Percentiles rank a stretch among this genome's conserved stretches.
phyloP scores from a whole-genome alignment of 1,140 invertebrate species.

The Macrobrachium nipponense region DNA sequence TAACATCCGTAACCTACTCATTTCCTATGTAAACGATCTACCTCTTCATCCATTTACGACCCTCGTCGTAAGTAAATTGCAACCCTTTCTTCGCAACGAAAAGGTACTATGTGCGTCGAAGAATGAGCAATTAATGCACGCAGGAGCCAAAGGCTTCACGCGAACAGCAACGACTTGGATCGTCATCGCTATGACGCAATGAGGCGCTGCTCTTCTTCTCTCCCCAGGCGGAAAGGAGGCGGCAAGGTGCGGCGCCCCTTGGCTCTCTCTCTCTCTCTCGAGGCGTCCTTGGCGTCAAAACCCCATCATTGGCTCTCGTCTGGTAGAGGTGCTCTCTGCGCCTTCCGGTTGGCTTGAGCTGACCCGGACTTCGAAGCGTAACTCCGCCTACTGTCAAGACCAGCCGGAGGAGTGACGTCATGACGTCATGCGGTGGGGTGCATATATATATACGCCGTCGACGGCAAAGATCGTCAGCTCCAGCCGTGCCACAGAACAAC shows the following conservation, averaged over 20 bases:
- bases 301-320: constrained; percentile 16
- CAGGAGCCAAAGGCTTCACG: no score
- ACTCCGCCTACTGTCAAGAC: background rate
- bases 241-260: background rate
- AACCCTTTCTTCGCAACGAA: no score
- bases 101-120: no score
- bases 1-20: no score
- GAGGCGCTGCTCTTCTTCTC: background rate
- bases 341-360: constrained; percentile 18
- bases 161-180: no score
- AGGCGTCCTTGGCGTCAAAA: constrained; percentile 22
- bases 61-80: no score
- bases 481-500: constrained; percentile 25
- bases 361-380: constrained; percentile 29
- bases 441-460: constrained; percentile 9
- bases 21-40: no score
- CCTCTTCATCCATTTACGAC: no score
- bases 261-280: no score
- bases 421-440: background rate
- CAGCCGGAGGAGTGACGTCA: constrained; percentile 26
- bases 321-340: constrained; percentile 13
- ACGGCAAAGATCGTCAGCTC: background rate
- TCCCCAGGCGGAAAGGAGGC: background rate
- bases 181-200: background rate
- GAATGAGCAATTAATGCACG: no score